These are phyloP conservation scores for Paradoxurus hermaphroditus DNA, from an alignment of 2,113 vertebrate species.

Conservation along the genomic window DNA sequence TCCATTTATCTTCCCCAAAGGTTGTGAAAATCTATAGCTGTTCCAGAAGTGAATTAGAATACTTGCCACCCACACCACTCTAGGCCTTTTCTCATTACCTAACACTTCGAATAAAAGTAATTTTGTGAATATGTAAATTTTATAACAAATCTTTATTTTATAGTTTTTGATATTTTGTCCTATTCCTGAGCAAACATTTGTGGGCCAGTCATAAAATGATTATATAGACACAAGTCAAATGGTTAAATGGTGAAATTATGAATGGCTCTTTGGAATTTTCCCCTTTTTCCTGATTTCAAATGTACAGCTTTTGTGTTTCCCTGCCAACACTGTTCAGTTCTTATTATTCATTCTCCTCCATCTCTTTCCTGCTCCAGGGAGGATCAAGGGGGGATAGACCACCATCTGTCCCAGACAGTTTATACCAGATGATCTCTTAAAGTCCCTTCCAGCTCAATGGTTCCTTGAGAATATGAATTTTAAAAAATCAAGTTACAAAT, in stretches of 20 bases:
- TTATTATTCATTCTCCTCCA: not conserved
- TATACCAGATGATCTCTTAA: conserved; percentile 22
- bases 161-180: not conserved
- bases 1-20: not conserved
- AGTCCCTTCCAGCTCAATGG: conserved; percentile 40
- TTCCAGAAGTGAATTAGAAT: not conserved
- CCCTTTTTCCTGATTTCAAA: not conserved
- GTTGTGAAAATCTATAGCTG: not conserved
- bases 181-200: not conserved
- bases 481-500: conserved; percentile 5
- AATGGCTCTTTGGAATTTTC: not conserved
- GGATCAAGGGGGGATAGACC: not conserved
- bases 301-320: not conserved
- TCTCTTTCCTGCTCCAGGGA: not conserved
- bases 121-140: not conserved
- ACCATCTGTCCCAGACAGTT: conserved; percentile 37
- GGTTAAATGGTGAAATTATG: not conserved
- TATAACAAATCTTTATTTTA: not conserved
- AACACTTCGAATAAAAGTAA: not conserved
- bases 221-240: conserved; percentile 17
- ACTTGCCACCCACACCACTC: not conserved
- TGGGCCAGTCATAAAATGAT: not conserved
- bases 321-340: not conserved
- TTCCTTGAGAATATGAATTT: conserved; percentile 31
- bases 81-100: not conserved